Conservation (phyloP, 2,888 invertebrate genomes). For the Thymelicus acteon region DNA sequence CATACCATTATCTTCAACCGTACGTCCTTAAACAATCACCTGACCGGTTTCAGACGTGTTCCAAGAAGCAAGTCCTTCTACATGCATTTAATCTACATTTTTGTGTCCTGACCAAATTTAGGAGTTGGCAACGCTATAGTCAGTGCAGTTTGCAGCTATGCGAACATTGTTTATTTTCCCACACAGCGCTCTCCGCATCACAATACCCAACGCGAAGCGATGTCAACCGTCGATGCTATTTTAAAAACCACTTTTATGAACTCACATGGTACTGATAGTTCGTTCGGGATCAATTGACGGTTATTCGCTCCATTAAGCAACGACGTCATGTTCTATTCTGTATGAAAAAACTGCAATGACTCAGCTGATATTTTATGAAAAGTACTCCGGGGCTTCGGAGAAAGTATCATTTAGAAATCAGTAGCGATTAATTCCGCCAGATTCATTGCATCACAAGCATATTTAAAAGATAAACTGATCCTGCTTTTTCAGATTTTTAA, state of each 20-base stretch:
- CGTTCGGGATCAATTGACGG: constrained; percentile 28
- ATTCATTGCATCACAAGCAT: too few relatives aligned
- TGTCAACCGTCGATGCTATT: constrained; percentile 21
- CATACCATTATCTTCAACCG: too few relatives aligned
- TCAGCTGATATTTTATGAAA: background rate
- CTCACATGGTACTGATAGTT: constrained; percentile 18
- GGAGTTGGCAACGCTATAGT: background rate
- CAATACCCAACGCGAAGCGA: constrained; percentile 4
- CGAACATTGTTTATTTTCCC: constrained; percentile 26
- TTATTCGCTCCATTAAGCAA: constrained; percentile 22
- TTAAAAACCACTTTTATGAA: constrained; percentile 33
- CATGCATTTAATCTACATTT: background rate
- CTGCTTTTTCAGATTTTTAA: too few relatives aligned
- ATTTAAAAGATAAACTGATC: too few relatives aligned
- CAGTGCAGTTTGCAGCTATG: constrained; percentile 1
- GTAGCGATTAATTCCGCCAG: too few relatives aligned
- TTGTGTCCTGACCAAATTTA: background rate
- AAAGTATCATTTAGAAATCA: background rate
- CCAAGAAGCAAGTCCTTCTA: background rate
- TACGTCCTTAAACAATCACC: background rate
- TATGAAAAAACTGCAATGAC: background rate
- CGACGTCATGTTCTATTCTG: constrained; percentile 13
- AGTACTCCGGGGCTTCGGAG: background rate
- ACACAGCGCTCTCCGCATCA: constrained; percentile 18
- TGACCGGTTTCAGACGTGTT: background rate